Evolutionary conservation across 2,888 invertebrate genomes (phyloP).

Genomic region (Noctua janthina): DNA sequence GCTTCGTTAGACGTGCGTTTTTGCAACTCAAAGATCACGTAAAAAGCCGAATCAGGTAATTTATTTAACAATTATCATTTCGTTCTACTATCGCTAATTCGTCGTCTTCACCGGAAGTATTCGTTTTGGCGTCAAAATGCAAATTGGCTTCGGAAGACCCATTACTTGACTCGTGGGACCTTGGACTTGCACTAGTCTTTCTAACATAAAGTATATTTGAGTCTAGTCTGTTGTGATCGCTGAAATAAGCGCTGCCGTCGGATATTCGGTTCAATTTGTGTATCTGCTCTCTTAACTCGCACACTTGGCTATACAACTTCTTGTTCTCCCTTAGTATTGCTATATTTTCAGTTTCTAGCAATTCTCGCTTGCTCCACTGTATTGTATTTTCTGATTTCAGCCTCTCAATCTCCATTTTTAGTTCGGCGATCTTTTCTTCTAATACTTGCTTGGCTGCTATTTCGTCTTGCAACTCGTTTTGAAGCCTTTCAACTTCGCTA

Average conservation of each 20-base stretch:
- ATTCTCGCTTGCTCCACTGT: slow-evolving; percentile 97
- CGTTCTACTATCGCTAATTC: slow-evolving; percentile 86
- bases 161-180: slow-evolving; percentile 86
- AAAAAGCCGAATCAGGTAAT: slow-evolving; percentile 48
- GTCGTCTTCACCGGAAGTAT: slow-evolving; percentile 86
- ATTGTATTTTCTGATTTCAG: slow-evolving; percentile 97
- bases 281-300: slow-evolving; percentile 86
- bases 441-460: slow-evolving; percentile 87
- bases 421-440: slow-evolving; percentile 85
- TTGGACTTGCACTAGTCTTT: slow-evolving; percentile 84
- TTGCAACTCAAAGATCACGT: slow-evolving; percentile 19
- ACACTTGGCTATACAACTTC: slow-evolving; percentile 91
- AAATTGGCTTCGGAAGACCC: slow-evolving; percentile 86
- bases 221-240: slow-evolving; percentile 77
- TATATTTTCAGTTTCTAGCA: slow-evolving; percentile 97
- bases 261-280: slow-evolving; percentile 87
- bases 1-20: slow-evolving; percentile 1
- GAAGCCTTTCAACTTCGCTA: slow-evolving; percentile 85
- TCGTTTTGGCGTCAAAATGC: slow-evolving; percentile 83
- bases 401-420: slow-evolving; percentile 93
- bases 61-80: slow-evolving; percentile 72
- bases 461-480: slow-evolving; percentile 87
- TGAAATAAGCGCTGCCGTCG: slow-evolving; percentile 82
- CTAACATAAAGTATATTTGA: slow-evolving; percentile 85
- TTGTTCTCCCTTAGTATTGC: slow-evolving; percentile 97